Conservation (phyloP, 2,888 invertebrate species). For the Podotricha telesiphe region DNA sequence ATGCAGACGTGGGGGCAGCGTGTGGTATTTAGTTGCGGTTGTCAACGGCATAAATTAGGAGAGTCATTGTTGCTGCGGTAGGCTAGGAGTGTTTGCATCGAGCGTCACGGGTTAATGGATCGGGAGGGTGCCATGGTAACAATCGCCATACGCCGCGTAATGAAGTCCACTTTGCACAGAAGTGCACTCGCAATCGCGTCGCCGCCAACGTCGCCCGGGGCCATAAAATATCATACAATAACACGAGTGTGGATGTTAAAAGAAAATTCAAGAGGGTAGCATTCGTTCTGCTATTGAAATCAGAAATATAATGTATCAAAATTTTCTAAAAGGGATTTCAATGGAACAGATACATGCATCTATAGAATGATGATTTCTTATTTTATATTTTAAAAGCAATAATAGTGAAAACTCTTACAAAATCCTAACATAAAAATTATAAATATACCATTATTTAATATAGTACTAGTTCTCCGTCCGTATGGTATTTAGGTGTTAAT, state of each 20-base stretch:
- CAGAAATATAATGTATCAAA: slow-evolving; percentile 4
- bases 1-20: slow-evolving; percentile 64
- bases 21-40: slow-evolving; percentile 68
- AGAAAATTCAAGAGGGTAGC: slow-evolving; percentile 22
- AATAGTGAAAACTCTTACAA: not conserved
- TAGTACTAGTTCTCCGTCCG: too few relatives aligned
- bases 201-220: slow-evolving; percentile 58
- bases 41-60: slow-evolving; percentile 78
- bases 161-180: slow-evolving; percentile 73
- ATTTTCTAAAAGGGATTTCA: not conserved
- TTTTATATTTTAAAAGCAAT: not conserved
- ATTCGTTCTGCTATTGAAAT: not conserved
- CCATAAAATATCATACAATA: slow-evolving; percentile 57
- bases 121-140: slow-evolving; percentile 74
- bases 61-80: slow-evolving; percentile 75
- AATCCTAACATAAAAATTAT: not conserved
- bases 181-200: slow-evolving; percentile 66
- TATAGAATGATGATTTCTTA: too few relatives aligned
- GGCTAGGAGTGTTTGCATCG: slow-evolving; percentile 73
- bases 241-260: slow-evolving; percentile 33
- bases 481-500: too few relatives aligned
- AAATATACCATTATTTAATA: too few relatives aligned
- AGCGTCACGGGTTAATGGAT: slow-evolving; percentile 71
- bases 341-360: too few relatives aligned
- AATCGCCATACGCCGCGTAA: slow-evolving; percentile 77